Base-by-base conservation (phyloP, 2,797 vertebrate genomes). In the Paratrypauchen microcephalus region DNA sequence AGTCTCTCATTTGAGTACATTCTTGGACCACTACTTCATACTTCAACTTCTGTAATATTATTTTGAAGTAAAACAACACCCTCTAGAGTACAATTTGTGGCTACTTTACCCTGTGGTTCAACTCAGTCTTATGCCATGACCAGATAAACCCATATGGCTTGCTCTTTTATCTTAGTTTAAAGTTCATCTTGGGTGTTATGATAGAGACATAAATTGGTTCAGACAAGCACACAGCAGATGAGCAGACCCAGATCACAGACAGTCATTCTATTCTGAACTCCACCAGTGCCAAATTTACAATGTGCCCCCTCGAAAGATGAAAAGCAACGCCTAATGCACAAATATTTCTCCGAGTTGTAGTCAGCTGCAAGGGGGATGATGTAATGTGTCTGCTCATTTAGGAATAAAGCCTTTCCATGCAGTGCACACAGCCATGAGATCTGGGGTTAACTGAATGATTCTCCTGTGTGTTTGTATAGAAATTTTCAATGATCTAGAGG, bases 211-310 rank as follows among this genome's bases (percentile, higher is more conserved):
- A 72, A 69, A 89, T 75, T 66, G 70, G 58, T 68, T 73, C 68
- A 85, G 88, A 91, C 86, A 83, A 55, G 68, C 79, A 83, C 84
- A 86, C 84, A 67, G 66, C 3, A 75, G 80, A 86, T 76, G 75
- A 84, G 81, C 83, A 81, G 70, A 68, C 21, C 39, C 66, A 79
- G 79, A 79, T 79, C 39, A 56, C 79, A 78, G 71, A 57, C 66
- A 70, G 85, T 83, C 63, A 60, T 73, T 80, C 70, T 66, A 80
- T 82, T 89, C 88, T 88, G 83, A 89, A 87, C 86, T 63, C 26
- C 6, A 61, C 74, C 76, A 87, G 90, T 80, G 88, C 69, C 87
- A 87, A 76, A 77, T 86, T 76, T 85, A 83, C 77, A 81, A 74
- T 77, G 82, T 54, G 58, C 78, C 11, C 55, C 65, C 73, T 74